Evolutionary conservation across 2,113 vertebrate species (phyloP).

Genomic region (Casuarius casuarius): DNA sequence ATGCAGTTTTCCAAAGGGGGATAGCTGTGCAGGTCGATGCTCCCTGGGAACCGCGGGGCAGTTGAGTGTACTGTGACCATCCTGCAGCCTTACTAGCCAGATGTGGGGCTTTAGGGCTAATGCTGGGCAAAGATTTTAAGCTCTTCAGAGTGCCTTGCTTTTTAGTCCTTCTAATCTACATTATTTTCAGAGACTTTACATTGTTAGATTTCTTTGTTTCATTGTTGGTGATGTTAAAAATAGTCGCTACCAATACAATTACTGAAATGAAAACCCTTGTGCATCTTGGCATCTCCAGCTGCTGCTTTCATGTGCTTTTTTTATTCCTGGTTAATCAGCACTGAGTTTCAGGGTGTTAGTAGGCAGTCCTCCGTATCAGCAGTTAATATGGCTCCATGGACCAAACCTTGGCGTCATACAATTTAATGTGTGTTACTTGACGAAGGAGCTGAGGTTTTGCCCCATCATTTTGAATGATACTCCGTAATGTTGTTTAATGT

Average conservation of each 20-base stretch:
- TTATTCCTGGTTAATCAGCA: constrained; percentile 11
- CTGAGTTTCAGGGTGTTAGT: not conserved
- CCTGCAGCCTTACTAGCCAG: not conserved
- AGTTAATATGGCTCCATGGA: not conserved
- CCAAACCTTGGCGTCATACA: not conserved
- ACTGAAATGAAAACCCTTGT: not conserved
- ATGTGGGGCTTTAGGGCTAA: not conserved
- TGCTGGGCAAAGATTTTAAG: not conserved
- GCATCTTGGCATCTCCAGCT: not conserved
- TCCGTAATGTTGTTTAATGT: not conserved
- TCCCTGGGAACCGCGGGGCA: not conserved
- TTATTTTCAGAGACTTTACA: not conserved
- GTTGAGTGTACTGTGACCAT: not conserved
- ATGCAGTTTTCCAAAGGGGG: not conserved
- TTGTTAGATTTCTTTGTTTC: not conserved
- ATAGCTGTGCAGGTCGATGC: fast-evolving
- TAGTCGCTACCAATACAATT: not conserved
- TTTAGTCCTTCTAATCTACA: not conserved
- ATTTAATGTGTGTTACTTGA: not conserved
- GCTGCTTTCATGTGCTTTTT: not conserved
- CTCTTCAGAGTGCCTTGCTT: not conserved
- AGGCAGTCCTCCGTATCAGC: not conserved
- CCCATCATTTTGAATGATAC: not conserved
- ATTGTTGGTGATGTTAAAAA: not conserved
- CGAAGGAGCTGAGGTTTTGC: not conserved